Base-by-base conservation (phyloP, 2,888 invertebrate species). In the Sphinx pinastri region DNA sequence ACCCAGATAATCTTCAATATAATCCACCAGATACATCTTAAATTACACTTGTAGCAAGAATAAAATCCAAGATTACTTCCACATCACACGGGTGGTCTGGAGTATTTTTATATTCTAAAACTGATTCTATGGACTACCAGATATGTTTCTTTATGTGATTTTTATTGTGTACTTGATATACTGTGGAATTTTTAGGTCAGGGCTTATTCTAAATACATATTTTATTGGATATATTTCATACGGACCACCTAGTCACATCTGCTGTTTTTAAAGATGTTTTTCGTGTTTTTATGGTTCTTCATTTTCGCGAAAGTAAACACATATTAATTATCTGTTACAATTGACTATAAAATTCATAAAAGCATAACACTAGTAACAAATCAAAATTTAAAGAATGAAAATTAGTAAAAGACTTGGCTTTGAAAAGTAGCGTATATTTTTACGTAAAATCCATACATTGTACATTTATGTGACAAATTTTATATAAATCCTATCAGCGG, bases 91-190 rank as follows among this genome's bases (percentile, higher is more conserved):
- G 63, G 63, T 63, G 63, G 63, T 67, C 31, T n/a, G 51, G 47
- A 55, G 55, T 55, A 55, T 57, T 52, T 45, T 45, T 70, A 58
- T 67, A 25, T 69, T 38, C 67, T 70, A 58, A 49, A 66, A 66
- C 51, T 67, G 51, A 58, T 57, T 52, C 51, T 38, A 51, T 57
- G 25, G 67, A 60, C 54, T 31, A 19, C 49, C 14, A 58, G 54
- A 70, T 57, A 49, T 45, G 16, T 63, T 31, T 67, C 13, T 54
- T 63, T 54, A 69, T 63, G 60, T 38, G 69, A 69, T 38, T 57
- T 70, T 51, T 54, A 63, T 63, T 60, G 52, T 68, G 14, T 49
- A 19, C 68, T 63, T 66, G 51, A 52, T 49, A 63, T 45, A 45
- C 8, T 63, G 55, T 55, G 54, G 63, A 55, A 19, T 14, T 66